Percentiles rank a stretch among this genome's conserved stretches.
Conservation (phyloP, 2,797 vertebrate genomes). For the Typhlichthys eigenmanni region DNA sequence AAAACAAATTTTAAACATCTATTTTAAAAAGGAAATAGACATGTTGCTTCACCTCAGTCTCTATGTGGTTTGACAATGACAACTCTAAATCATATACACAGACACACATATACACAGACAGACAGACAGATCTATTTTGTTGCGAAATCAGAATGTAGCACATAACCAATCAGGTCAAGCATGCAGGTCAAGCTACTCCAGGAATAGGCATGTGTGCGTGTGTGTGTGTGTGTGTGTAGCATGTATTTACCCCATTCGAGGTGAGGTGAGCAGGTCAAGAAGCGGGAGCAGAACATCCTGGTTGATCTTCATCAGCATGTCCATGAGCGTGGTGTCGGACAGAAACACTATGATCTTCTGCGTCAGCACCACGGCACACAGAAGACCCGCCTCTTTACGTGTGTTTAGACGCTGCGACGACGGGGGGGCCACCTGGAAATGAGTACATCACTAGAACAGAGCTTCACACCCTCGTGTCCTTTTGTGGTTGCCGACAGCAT, state of each 20-base stretch:
- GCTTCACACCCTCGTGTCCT: not conserved
- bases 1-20: not conserved
- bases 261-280: constrained; percentile 90
- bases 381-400: constrained; percentile 92
- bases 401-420: constrained; percentile 89
- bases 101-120: no score
- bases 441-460: constrained; percentile 12
- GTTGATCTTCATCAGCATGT: constrained; percentile 96
- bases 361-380: constrained; percentile 89
- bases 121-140: no score
- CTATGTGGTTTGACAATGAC: no score
- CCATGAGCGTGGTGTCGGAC: constrained; percentile 96
- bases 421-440: constrained; percentile 84
- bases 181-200: not conserved
- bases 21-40: constrained; percentile 6
- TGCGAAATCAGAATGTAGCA: no score
- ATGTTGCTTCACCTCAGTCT: not conserved
- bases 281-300: constrained; percentile 93
- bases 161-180: no score
- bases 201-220: not conserved
- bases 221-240: not conserved
- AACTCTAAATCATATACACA: no score
- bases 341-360: constrained; percentile 96
- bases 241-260: constrained; percentile 79
- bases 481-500: not conserved